Base-by-base conservation (phyloP, 1,140 invertebrate genomes). In the Glossosoma conforme region DNA sequence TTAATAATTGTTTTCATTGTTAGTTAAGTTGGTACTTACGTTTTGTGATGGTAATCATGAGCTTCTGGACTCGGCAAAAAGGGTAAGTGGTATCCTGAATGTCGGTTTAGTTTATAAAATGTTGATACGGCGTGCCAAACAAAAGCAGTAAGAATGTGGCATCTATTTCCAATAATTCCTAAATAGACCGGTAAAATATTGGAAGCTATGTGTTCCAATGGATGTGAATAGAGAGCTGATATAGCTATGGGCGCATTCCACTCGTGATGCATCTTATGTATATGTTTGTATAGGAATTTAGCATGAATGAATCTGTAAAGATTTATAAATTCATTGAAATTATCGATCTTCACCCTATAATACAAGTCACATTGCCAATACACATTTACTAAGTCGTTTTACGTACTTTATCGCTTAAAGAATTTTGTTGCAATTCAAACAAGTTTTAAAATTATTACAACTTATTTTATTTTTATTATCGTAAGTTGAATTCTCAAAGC, bases 1-100 rank as follows among this genome's bases (percentile, higher is more conserved):
- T n/a, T n/a, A n/a, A n/a, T n/a, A n/a, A n/a, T n/a, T n/a, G n/a
- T n/a, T n/a, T n/a, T n/a, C n/a, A n/a, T n/a, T n/a, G n/a, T n/a
- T n/a, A n/a, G n/a, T n/a, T n/a, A n/a, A n/a, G n/a, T n/a, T n/a
- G 33, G 33, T 41, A 9, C 43, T 33, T 70, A 90, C 89, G 89
- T 90, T 24, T 87, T 70, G 66, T 94, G 91, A 69, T 94, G 91
- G 67, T 87, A 93, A 69, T 93, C 91, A 63, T 94, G 91, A 1
- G 86, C 85, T 68, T 93, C 89, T 14, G 90, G 89, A 18, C 88
- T 91, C 5, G 87, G 86, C 60, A 92, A 83, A 60, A 93, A 87
- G 0, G 91, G 91, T 58, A 93, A 74, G 70, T 94, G 91, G 61
- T 93, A 93, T 2, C 91, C 91, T 36, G 86, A 89, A 63, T 94